Conservation (phyloP, 1,140 invertebrate species). For the Meloidogyne exigua region DNA sequence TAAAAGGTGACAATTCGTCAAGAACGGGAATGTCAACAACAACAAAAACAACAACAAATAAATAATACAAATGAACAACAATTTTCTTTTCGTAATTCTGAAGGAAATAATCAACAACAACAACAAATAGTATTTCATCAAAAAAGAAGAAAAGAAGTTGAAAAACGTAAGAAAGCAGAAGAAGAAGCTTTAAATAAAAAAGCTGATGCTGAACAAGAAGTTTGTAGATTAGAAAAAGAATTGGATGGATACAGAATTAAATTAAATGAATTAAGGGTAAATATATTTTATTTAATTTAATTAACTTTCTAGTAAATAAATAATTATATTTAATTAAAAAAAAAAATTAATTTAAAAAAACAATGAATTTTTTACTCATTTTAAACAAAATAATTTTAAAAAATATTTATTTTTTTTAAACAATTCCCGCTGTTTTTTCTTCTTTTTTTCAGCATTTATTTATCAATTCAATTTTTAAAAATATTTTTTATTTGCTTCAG, state of each 20-base stretch:
- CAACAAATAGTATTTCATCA: background rate
- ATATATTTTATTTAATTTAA: constrained; percentile 27
- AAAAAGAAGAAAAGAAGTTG: constrained; percentile 53
- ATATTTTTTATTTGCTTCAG: background rate
- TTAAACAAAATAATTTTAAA: background rate
- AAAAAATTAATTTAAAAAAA: too few species aligned
- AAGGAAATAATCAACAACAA: constrained; percentile 10
- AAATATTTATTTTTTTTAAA: background rate
- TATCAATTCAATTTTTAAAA: constrained; percentile 4
- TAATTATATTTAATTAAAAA: too few species aligned
- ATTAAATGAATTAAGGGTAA: constrained; percentile 48
- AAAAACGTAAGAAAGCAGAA: constrained; percentile 50
- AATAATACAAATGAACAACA: constrained; percentile 6
- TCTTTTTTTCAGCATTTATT: background rate
- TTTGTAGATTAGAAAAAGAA: constrained; percentile 47
- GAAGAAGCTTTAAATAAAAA: constrained; percentile 57
- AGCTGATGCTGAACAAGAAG: constrained; percentile 55
- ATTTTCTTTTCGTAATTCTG: background rate
- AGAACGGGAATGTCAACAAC: constrained; percentile 13
- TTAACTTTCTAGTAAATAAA: too few species aligned
- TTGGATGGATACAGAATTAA: constrained; percentile 36
- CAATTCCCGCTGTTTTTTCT: background rate
- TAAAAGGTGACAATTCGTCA: constrained; percentile 13
- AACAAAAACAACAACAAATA: background rate
- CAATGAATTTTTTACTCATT: too few species aligned